Evolutionary conservation across 2,113 vertebrate species (phyloP), one percentile per base, ranked within the genome.

Genomic region (Pongo abelii): DNA sequence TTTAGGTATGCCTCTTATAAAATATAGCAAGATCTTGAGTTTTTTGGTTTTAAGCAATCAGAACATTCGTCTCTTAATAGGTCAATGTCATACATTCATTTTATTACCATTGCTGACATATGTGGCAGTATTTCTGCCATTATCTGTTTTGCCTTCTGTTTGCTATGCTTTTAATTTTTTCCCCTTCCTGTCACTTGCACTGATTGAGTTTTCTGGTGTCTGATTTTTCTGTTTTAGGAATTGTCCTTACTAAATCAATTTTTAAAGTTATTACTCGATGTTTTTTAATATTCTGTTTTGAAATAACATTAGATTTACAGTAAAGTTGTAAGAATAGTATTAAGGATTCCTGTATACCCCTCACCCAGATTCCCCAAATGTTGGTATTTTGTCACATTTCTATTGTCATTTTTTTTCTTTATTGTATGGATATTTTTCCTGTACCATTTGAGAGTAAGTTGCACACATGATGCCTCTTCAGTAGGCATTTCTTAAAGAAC

Each of bases 251-350:
- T 61, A 25, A 78, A 70, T 96, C 81, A 40, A 61, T 84, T 84
- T 50, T 70, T 87, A 86, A 43, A 43, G 27, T 77, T 77, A 88
- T 30, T 86, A 18, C 11, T 70, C 72, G 48, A 48, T 93, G 35
- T 92, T 74, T 50, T 59, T 83, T 77, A 55, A 50, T 12, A 30
- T 70, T 81, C 38, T 43, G 25, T 84, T 90, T 90, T 59, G 78
- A 89, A 92, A 92, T 94, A 17, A 94, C 70, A 88, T 77, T 77
- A 86, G 17, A 77, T 50, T 92, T 88, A 69, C 40, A 59, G 77
- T 88, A 84, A 93, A 92, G 16, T 52, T 70, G 25, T 20, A 84
- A 88, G 57, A 59, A 69, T 50, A 87, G 55, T 87, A 59, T 81
- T 72, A 80, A 86, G 80, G 40, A 59, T 91, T 91, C 48, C 50